Conservation (phyloP, 2,888 invertebrate genomes). For the Melikaiella ostensackeni region DNA sequence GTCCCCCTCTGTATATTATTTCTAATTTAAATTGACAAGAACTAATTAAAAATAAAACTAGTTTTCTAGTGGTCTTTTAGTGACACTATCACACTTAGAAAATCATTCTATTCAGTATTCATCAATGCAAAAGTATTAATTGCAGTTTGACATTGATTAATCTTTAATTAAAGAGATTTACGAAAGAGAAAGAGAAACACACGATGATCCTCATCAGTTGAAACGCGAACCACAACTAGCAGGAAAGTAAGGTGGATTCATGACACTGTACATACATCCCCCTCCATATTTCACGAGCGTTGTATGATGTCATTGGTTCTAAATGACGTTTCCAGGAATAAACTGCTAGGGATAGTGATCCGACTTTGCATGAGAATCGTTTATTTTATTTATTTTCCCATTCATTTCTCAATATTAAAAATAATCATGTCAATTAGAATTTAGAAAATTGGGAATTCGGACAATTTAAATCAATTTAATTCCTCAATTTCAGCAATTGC, state of each 20-base stretch:
- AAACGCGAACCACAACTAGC: slow-evolving; percentile 32
- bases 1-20: not conserved
- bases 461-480: not conserved
- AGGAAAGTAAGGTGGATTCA: slow-evolving; percentile 34
- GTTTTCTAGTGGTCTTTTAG: not conserved
- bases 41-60: not conserved
- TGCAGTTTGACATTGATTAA: slow-evolving; percentile 1
- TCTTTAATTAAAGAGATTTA: not conserved
- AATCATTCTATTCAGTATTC: not conserved
- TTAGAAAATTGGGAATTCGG: not conserved
- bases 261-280: slow-evolving; percentile 25
- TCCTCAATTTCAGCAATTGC: not conserved
- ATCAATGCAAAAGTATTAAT: not conserved
- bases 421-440: not conserved
- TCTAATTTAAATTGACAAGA: not conserved
- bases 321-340: slow-evolving; percentile 41
- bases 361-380: slow-evolving; percentile 9
- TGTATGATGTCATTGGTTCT: slow-evolving; percentile 37
- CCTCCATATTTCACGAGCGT: slow-evolving; percentile 22
- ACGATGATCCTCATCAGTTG: slow-evolving; percentile 16
- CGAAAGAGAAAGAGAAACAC: not conserved
- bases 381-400: not conserved
- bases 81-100: not conserved
- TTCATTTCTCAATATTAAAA: not conserved
- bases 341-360: slow-evolving; percentile 37